Percentiles rank a stretch among this genome's conserved stretches.
Evolutionary conservation across 1,140 invertebrate genomes (phyloP).

Genomic region (Drosophila sp.): DNA sequence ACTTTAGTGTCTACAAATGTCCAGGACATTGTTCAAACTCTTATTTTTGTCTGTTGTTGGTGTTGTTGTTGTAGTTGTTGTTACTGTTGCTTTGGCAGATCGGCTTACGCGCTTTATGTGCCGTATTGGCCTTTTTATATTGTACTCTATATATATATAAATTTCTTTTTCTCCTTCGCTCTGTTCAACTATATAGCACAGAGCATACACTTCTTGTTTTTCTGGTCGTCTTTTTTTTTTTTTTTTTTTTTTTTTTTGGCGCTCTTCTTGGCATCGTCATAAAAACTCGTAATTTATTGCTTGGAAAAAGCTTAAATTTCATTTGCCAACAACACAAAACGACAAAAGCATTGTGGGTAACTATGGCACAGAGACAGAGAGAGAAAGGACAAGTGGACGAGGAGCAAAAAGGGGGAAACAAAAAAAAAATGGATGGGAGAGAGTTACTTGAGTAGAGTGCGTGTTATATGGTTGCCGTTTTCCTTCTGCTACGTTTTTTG

Average conservation of each 20-base stretch:
- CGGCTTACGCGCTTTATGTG: constrained; percentile 77
- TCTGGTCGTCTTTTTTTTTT: constrained; percentile 18
- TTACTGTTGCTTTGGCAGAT: constrained; percentile 63
- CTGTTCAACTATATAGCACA: constrained; percentile 59
- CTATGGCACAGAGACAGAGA: constrained; percentile 34
- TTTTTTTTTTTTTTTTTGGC: constrained; percentile 23
- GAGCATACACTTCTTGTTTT: constrained; percentile 38
- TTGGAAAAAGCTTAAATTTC: constrained; percentile 82
- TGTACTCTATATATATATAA: constrained; percentile 7
- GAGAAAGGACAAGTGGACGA: constrained; percentile 5
- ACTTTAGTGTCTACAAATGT: constrained; percentile 35
- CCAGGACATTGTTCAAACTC: constrained; percentile 52
- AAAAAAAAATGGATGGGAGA: background rate
- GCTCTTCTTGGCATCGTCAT: constrained; percentile 69
- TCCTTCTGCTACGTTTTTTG: constrained; percentile 36
- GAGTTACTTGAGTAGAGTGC: constrained; percentile 44
- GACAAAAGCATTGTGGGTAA: constrained; percentile 69
- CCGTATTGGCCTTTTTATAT: constrained; percentile 50
- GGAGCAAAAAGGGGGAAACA: background rate
- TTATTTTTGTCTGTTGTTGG: constrained; percentile 33
- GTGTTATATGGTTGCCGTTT: constrained; percentile 60
- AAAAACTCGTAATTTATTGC: constrained; percentile 82
- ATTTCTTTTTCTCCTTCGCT: constrained; percentile 34
- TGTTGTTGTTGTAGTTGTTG: constrained; percentile 18
- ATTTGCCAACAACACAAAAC: constrained; percentile 67